These are phyloP conservation scores for Acrocera orbiculus DNA, from an alignment of 2,888 invertebrate species.

Conservation along the genomic window DNA sequence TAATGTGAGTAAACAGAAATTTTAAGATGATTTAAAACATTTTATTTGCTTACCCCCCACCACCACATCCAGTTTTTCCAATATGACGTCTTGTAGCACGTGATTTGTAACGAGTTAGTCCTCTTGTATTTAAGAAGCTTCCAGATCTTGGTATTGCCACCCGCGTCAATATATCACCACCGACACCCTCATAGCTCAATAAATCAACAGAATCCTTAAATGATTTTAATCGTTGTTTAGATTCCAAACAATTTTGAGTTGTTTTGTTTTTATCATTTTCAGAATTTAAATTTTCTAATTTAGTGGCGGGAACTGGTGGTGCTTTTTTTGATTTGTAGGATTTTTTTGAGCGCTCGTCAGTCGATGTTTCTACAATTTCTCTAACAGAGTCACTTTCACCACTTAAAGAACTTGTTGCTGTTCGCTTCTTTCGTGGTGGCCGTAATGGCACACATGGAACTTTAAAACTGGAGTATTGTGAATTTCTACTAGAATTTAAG, in stretches of 20 bases:
- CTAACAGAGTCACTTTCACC: constrained; percentile 43
- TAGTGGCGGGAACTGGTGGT: constrained; percentile 33
- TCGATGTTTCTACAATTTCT: constrained; percentile 31
- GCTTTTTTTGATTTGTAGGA: constrained; percentile 39
- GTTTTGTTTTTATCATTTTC: no score
- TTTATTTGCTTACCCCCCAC: constrained; percentile 32
- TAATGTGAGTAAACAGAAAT: constrained; percentile 21
- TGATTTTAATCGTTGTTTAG: no score
- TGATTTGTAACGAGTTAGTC: constrained; percentile 57
- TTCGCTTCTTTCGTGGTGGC: constrained; percentile 58
- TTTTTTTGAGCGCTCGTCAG: constrained; percentile 37
- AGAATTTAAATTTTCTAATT: neutral
- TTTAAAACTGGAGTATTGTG: no score
- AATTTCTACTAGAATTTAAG: no score
- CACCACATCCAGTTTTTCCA: constrained; percentile 18
- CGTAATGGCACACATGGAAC: constrained; percentile 38
- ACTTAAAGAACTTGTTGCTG: constrained; percentile 41
- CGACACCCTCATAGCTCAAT: constrained; percentile 38
- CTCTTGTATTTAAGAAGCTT: constrained; percentile 69
- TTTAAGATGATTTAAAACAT: neutral
- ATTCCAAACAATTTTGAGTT: no score
- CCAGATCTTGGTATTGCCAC: constrained; percentile 73
- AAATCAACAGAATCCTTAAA: no score
- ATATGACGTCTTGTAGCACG: constrained; percentile 28
- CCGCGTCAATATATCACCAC: constrained; percentile 68